Percentiles rank a stretch among this genome's conserved stretches.
phyloP scores from a whole-genome alignment of 2,797 vertebrate genomes.

The Huso huso region DNA sequence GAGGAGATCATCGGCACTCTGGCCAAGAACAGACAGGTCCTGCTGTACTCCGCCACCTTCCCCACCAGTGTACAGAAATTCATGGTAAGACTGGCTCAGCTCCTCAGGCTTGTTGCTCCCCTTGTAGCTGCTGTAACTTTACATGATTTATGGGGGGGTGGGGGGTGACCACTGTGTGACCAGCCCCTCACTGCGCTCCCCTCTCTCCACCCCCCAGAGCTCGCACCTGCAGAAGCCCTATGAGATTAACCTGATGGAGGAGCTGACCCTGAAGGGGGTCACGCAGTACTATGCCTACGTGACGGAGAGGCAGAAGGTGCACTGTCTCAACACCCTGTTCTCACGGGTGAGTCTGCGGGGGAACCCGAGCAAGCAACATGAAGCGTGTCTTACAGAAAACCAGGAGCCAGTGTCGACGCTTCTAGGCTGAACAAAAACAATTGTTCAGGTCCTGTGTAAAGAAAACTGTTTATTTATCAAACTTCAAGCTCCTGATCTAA shows the following conservation, averaged over 20 bases:
- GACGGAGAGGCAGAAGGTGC: conserved; percentile 97
- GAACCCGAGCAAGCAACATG: no score
- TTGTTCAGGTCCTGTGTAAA: no score
- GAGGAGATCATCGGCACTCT: conserved; percentile 93
- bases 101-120: no score
- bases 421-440: no score
- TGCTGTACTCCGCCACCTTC: conserved; percentile 96
- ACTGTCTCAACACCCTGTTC: conserved; percentile 98
- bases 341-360: conserved; percentile 76
- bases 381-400: no score
- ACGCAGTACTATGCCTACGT: conserved; percentile 99
- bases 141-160: no score
- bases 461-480: no score
- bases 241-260: conserved; percentile 98
- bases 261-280: conserved; percentile 96
- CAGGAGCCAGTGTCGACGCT: no score
- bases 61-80: conserved; percentile 98
- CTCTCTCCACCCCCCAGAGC: conserved; percentile 57
- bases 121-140: neutral
- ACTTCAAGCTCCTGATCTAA: no score
- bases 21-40: conserved; percentile 94
- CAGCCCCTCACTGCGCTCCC: neutral
- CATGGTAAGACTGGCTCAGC: conserved; percentile 68
- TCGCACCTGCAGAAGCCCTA: conserved; percentile 95
- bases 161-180: neutral